Percentiles rank a stretch among this genome's conserved stretches.
phyloP scores from a whole-genome alignment of 2,797 vertebrate genomes.

The Anabacerthia variegaticeps region DNA sequence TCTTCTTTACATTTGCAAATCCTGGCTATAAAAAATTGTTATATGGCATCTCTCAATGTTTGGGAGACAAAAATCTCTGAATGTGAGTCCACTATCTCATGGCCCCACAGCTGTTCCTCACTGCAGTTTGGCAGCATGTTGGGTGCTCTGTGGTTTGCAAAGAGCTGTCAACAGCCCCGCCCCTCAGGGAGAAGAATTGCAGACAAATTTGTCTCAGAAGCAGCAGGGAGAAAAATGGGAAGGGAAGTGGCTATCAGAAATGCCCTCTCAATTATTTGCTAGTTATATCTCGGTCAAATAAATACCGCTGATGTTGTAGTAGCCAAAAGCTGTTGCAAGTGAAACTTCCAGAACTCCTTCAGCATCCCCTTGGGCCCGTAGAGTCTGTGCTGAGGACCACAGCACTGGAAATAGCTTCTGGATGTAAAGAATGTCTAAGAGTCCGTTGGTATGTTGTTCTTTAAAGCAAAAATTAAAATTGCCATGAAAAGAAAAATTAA shows the following conservation, averaged over 20 bases:
- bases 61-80: not conserved
- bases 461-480: not conserved
- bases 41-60: not conserved
- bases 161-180: fast-evolving
- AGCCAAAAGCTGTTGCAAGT: not conserved
- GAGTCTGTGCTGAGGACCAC: fast-evolving
- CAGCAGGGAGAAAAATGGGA: not conserved
- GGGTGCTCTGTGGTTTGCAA: not conserved
- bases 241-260: not conserved
- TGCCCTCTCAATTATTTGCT: not conserved
- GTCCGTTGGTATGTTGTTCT: not conserved
- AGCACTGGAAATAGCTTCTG: fast-evolving
- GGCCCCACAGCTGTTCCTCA: not conserved
- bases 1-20: not conserved
- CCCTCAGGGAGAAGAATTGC: not conserved
- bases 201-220: not conserved
- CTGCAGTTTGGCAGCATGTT: not conserved
- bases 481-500: not conserved
- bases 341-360: not conserved
- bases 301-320: not conserved
- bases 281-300: not conserved
- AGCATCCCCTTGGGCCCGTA: no score
- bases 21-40: not conserved
- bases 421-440: not conserved
- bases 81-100: fast-evolving